A percentile compares a stretch with the other conserved stretches of the same genome.
phyloP scores from a whole-genome alignment of 2,888 invertebrate species.

The Tetragonula carbonaria region DNA sequence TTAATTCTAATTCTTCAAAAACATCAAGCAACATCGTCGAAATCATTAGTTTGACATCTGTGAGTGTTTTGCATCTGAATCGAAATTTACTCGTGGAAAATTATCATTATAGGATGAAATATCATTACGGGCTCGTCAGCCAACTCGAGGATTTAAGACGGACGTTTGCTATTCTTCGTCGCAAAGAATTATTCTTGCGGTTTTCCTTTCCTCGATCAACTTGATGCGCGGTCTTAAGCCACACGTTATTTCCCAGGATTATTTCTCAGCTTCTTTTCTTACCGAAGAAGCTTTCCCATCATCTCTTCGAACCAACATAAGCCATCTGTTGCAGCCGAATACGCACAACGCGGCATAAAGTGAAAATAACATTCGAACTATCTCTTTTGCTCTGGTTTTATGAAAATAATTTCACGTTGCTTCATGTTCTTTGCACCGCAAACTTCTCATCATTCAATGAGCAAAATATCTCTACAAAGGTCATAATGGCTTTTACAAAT shows the following conservation, averaged over 20 bases:
- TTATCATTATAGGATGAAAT: neutral
- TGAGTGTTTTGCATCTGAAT: neutral
- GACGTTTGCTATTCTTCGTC: neutral
- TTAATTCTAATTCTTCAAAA: too few species aligned
- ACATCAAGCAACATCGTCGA: too few species aligned
- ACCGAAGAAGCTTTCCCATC: neutral
- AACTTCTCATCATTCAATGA: neutral
- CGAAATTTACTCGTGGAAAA: neutral
- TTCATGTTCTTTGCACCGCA: too few species aligned
- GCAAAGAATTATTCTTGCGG: neutral
- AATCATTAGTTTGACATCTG: too few species aligned
- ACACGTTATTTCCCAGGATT: constrained; percentile 42
- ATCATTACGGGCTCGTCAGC: constrained; percentile 31
- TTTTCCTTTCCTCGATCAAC: constrained; percentile 7
- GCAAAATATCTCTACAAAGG: neutral
- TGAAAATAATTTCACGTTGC: too few species aligned
- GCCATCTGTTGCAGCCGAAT: constrained; percentile 1
- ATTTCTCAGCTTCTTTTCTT: neutral
- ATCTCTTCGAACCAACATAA: constrained; percentile 18
- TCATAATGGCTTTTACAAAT: too few species aligned
- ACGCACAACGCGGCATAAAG: neutral
- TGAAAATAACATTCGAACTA: neutral
- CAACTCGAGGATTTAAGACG: constrained; percentile 30
- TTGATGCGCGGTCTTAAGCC: neutral
- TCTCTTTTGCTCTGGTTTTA: neutral